Conservation (phyloP, 2,888 invertebrate species). For the Quadriops clusia region DNA sequence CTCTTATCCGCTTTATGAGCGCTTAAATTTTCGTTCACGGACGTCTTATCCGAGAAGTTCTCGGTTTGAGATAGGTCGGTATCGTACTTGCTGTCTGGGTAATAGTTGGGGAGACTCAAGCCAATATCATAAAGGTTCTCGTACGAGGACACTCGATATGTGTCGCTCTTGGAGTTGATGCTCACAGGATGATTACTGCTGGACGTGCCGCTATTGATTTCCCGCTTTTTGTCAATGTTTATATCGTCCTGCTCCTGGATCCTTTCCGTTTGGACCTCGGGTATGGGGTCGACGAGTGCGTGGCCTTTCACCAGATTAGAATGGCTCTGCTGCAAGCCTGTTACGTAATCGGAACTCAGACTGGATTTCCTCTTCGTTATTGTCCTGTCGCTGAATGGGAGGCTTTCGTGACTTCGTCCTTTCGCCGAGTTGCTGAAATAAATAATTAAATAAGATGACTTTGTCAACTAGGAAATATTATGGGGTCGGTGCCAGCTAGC, state of each 20-base stretch:
- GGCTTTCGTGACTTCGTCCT: constrained; percentile 25
- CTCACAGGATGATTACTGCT: not conserved
- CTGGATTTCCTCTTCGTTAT: constrained; percentile 17
- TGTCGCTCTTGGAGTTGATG: constrained; percentile 30
- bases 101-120: constrained; percentile 35
- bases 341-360: constrained; percentile 22
- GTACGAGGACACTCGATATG: constrained; percentile 22
- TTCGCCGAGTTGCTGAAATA: constrained; percentile 20
- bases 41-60: constrained; percentile 31
- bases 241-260: constrained; percentile 6
- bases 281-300: constrained; percentile 8
- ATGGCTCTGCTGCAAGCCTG: constrained; percentile 17
- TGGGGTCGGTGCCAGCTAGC: too few species aligned
- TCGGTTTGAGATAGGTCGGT: constrained; percentile 39
- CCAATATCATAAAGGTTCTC: constrained; percentile 35
- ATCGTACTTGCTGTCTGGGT: constrained; percentile 38
- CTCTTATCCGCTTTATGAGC: constrained; percentile 1
- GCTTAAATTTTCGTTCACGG: constrained; percentile 2
- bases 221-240: not conserved
- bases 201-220: not conserved
- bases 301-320: constrained; percentile 13
- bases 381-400: constrained; percentile 17
- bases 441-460: constrained; percentile 1
- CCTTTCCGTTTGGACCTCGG: too few species aligned
- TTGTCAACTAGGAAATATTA: too few species aligned